Evolutionary conservation across 2,113 vertebrate species (phyloP).

Genomic region (Hucho hucho): DNA sequence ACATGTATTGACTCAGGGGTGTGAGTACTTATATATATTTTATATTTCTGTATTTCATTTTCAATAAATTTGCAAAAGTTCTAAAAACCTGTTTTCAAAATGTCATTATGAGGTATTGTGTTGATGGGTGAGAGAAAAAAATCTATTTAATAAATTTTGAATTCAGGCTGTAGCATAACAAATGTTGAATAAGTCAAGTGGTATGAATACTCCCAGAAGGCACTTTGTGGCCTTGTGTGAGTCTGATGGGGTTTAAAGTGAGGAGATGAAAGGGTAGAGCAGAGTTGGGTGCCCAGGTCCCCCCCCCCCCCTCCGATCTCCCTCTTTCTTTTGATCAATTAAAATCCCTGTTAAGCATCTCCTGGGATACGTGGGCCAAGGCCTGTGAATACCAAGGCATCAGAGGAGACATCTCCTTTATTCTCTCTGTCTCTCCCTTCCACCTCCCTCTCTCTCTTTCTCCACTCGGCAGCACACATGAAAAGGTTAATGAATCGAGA

Average conservation of each 20-base stretch:
- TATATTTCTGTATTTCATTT: no score
- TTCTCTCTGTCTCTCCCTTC: neutral
- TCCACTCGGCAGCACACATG: neutral
- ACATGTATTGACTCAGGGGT: no score
- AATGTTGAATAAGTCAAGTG: no score
- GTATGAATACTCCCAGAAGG: no score
- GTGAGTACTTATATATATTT: no score
- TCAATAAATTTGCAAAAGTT: no score
- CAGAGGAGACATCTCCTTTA: slow-evolving; percentile 35
- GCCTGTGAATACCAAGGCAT: slow-evolving; percentile 7
- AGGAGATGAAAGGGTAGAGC: slow-evolving; percentile 39
- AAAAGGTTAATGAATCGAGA: slow-evolving; percentile 56
- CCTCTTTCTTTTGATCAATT: slow-evolving; percentile 48
- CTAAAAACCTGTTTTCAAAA: no score
- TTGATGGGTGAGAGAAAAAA: no score
- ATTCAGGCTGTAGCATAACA: no score
- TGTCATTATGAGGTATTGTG: no score
- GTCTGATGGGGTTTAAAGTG: slow-evolving; percentile 36
- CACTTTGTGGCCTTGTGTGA: neutral
- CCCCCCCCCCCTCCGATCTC: slow-evolving; percentile 20
- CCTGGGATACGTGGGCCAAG: slow-evolving; percentile 6
- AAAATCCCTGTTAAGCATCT: slow-evolving; percentile 36
- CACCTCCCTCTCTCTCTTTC: neutral
- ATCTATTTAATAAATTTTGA: no score
- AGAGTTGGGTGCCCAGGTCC: slow-evolving; percentile 4